These are phyloP conservation scores for Cepaea nemoralis DNA, from an alignment of 1,140 invertebrate genomes.

Conservation along the genomic window DNA sequence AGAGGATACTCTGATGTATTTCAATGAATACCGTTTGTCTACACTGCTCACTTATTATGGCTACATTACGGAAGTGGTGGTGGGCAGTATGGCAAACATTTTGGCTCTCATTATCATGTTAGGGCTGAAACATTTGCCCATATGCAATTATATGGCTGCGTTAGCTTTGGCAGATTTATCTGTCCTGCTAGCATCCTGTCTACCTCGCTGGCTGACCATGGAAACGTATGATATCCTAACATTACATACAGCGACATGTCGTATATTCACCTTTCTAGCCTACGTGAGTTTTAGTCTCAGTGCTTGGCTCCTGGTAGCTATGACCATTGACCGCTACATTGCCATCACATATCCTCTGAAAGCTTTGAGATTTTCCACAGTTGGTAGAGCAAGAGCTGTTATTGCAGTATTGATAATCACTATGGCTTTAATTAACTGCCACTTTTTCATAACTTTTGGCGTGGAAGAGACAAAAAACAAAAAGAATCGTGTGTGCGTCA, in stretches of 20 bases:
- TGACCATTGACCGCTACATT: constrained; percentile 63
- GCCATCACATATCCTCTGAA: constrained; percentile 61
- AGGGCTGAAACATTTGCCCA: constrained; percentile 57
- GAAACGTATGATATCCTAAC: constrained; percentile 43
- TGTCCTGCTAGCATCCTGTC: constrained; percentile 55
- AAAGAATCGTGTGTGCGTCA: constrained; percentile 35
- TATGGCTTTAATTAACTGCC: constrained; percentile 49
- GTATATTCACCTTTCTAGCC: constrained; percentile 48
- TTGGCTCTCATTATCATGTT: constrained; percentile 62
- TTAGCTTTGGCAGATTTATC: constrained; percentile 62
- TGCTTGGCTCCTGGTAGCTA: constrained; percentile 64
- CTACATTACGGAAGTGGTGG: constrained; percentile 56
- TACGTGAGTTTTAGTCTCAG: constrained; percentile 57
- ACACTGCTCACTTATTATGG: constrained; percentile 54
- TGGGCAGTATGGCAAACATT: constrained; percentile 65
- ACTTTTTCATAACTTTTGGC: constrained; percentile 53
- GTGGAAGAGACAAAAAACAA: constrained; percentile 4
- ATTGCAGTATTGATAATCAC: constrained; percentile 45
- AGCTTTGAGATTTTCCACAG: constrained; percentile 45
- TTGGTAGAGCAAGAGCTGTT: constrained; percentile 42
- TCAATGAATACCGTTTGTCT: constrained; percentile 46
- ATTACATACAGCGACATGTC: constrained; percentile 44
- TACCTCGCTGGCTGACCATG: constrained; percentile 50
- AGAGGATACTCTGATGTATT: background rate
- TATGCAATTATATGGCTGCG: constrained; percentile 64